Evolutionary conservation across 2,888 invertebrate species (phyloP).

Genomic region (Gandaritis pyraliata): DNA sequence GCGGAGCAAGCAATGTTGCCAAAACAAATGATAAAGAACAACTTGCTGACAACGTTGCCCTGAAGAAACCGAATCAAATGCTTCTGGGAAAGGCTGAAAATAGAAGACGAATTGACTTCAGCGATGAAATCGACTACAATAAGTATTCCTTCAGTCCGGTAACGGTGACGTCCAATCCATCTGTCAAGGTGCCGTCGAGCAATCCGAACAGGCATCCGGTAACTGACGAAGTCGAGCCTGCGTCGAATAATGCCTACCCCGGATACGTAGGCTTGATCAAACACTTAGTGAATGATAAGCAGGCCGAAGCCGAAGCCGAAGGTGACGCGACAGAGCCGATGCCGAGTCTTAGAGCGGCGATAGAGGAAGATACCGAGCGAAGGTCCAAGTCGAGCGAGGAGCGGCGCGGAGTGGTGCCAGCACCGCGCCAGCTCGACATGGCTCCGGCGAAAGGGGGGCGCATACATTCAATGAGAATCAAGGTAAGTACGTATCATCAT

Average conservation of each 20-base stretch:
- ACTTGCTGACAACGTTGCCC: background rate
- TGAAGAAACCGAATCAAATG: slow-evolving; percentile 6
- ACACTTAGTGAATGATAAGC: slow-evolving; percentile 34
- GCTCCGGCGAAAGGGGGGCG: slow-evolving; percentile 58
- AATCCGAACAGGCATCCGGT: slow-evolving; percentile 5
- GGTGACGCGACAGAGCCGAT: slow-evolving; percentile 6
- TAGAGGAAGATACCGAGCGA: background rate
- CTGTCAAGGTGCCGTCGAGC: background rate
- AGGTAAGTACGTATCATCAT: slow-evolving; percentile 50
- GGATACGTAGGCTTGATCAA: slow-evolving; percentile 33
- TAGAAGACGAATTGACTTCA: slow-evolving; percentile 9
- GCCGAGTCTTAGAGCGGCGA: background rate
- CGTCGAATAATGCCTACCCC: background rate
- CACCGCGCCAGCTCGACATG: slow-evolving; percentile 59
- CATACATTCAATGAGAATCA: slow-evolving; percentile 48
- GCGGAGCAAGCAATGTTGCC: slow-evolving; percentile 8
- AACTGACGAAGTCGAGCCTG: background rate
- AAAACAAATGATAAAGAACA: slow-evolving; percentile 5
- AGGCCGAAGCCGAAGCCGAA: background rate
- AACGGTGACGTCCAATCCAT: slow-evolving; percentile 2
- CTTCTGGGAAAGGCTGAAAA: slow-evolving; percentile 2
- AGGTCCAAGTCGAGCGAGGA: background rate
- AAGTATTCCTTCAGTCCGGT: slow-evolving; percentile 11
- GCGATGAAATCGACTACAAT: slow-evolving; percentile 9
- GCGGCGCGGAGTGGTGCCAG: slow-evolving; percentile 28